Base-by-base conservation (phyloP, 2,797 vertebrate genomes). In the Micropoecilia bifurca region DNA sequence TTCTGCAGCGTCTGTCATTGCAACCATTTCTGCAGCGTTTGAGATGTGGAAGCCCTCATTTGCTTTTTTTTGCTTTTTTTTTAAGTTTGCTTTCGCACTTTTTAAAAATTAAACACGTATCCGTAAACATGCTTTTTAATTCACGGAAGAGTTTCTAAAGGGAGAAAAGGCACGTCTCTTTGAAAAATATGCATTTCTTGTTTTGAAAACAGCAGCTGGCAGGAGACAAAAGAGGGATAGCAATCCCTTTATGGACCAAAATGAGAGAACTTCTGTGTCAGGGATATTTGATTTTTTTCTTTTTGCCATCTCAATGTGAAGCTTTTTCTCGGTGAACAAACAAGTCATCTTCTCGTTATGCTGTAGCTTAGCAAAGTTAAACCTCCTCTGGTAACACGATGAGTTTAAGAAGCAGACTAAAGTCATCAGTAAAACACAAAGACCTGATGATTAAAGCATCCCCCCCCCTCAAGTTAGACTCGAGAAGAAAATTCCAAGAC, bases 201-300 rank as follows among this genome's bases (percentile, higher is more conserved):
- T 88, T 85, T 91, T 48, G 43, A 73, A 77, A 87, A 73, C 86
- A 81, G 83, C 50, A 86, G 71, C 89, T 94, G 93, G 94, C 94
- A 93, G 91, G 91, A 91, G 91, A 90, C 83, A 81, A 93, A 95
- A 95, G 93, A 95, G 94, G 95, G 94, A 89, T 94, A 95, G 94
- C 93, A 94, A 93, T 95, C 91, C 90, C 91, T 89, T 92, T 90
- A 91, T 90, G 85, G 91, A 93, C 89, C 86, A 92, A 93, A 94
- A 94, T 91, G 88, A 93, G 91, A 91, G 89, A 94, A 91, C 86
- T 91, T 87, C 87, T 89, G 88, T 89, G 92, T 92, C 90, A 92
- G 90, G 92, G 84, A 94, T 91, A 80, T 92, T 92, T 92, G 92
- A 91, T 75, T 72, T 71, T 71, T 71, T 2, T 46, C 28, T 71